A percentile compares a stretch with the other conserved stretches of the same genome.
These are phyloP conservation scores for Apamea anceps DNA, from an alignment of 2,888 invertebrate species.

Conservation along the genomic window DNA sequence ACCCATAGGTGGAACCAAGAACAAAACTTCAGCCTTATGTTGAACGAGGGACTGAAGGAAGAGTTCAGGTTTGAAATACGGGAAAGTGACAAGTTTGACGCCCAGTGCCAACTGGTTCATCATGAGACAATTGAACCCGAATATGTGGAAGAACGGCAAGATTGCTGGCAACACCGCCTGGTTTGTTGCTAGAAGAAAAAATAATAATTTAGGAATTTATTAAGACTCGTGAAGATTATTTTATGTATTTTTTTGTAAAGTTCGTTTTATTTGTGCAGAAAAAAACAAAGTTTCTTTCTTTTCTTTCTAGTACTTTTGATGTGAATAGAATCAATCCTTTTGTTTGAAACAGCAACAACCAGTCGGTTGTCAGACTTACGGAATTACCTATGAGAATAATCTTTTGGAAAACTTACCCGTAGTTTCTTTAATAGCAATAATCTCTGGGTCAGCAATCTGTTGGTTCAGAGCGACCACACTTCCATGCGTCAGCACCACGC, in stretches of 20 bases:
- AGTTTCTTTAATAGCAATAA: slow-evolving; percentile 81
- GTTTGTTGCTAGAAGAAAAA: slow-evolving; percentile 76
- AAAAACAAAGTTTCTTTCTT: too few species aligned
- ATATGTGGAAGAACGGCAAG: slow-evolving; percentile 96
- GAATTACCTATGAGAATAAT: background rate
- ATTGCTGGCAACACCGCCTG: slow-evolving; percentile 92
- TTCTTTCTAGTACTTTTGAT: too few species aligned
- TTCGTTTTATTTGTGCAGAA: background rate
- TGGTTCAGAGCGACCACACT: slow-evolving; percentile 89
- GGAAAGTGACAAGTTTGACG: slow-evolving; percentile 92
- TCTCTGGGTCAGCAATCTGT: slow-evolving; percentile 81
- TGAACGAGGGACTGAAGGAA: slow-evolving; percentile 92
- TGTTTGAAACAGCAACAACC: too few species aligned
- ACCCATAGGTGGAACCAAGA: slow-evolving; percentile 95
- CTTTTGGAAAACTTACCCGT: slow-evolving; percentile 75
- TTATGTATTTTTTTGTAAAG: background rate
- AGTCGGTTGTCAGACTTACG: background rate
- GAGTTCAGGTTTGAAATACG: slow-evolving; percentile 93
- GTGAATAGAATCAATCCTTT: too few species aligned
- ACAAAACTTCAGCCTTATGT: slow-evolving; percentile 91
- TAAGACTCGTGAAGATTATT: too few species aligned
- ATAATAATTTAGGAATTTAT: background rate
- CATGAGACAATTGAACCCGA: slow-evolving; percentile 93
- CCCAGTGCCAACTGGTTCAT: slow-evolving; percentile 91
- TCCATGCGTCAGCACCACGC: slow-evolving; percentile 92